Evolutionary conservation across 1,140 invertebrate species (phyloP), one percentile per base, ranked within the genome.

Genomic region (Drosophila lowei): DNA sequence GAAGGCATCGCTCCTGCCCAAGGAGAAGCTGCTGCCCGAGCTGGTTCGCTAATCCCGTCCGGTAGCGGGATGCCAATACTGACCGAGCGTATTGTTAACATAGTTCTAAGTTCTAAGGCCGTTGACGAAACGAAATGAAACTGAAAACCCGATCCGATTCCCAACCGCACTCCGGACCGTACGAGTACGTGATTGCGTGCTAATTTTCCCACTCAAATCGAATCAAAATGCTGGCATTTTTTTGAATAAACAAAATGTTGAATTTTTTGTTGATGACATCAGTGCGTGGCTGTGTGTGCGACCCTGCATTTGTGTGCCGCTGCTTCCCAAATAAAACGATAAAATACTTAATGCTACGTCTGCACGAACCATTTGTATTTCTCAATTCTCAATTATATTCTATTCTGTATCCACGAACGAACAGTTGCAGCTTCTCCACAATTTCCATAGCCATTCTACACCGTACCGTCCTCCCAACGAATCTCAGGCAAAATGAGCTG

Each of bases 401-500:
- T 63, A 59, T 62, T 56, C 28, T 43, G 41, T 44, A 46, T 74
- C 42, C 44, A 23, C 53, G 3, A 23, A 58, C 54, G 50, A 71
- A 55, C 70, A 62, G 56, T 84, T 83, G 57, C 79, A 79, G 59
- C 83, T 77, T 13, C 34, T 38, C 65, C 50, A 53, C 67, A 56
- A 11, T 34, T 18, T 44, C 46, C 38, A 46, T 38, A 38, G 34
- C 34, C 25, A 23, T 43, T 2, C 34, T 68, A 18, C 64, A 68
- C 43, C 50, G 16, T 30, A 44, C 46, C 23, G 9, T 28, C 42
- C 30, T 18, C 52, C 38, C 41, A 52, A 61, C 63, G 71, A 72
- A 80, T 78, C 64, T 61, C 60, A 74, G 67, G 16, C 79, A 91
- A 81, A 70, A 91, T 91, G 93, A 95, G 95, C 86, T 95, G 95